These are phyloP conservation scores for Eulithis prunata DNA, from an alignment of 2,888 invertebrate genomes.

Conservation along the genomic window DNA sequence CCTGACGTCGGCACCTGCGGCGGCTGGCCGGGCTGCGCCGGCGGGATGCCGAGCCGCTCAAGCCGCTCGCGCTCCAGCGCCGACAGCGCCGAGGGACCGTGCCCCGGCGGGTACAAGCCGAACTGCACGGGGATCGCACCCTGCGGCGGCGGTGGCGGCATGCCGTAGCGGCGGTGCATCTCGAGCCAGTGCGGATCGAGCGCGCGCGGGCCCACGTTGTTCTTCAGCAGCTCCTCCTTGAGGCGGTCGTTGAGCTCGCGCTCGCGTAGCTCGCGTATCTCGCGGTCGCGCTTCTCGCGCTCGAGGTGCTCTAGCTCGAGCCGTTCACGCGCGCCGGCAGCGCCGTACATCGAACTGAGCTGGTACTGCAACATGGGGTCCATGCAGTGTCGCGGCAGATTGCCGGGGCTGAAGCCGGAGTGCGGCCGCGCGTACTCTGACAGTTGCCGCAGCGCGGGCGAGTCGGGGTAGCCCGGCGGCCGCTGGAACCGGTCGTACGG, in stretches of 20 bases:
- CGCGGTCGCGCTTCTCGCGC: constrained; percentile 89
- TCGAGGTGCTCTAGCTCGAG: constrained; percentile 88
- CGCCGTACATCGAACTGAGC: constrained; percentile 90
- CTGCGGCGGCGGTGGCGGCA: constrained; percentile 86
- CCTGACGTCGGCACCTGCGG: constrained; percentile 80
- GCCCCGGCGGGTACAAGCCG: constrained; percentile 90
- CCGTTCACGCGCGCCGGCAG: constrained; percentile 86
- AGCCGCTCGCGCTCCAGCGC: constrained; percentile 95
- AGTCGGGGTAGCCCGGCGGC: constrained; percentile 91
- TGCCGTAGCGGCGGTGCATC: constrained; percentile 91
- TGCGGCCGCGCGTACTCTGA: constrained; percentile 97
- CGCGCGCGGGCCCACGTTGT: constrained; percentile 86
- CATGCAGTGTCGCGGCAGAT: constrained; percentile 88
- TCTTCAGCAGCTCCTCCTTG: constrained; percentile 94
- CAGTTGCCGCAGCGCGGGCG: constrained; percentile 95
- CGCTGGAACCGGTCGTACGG: constrained; percentile 90
- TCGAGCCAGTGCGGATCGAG: constrained; percentile 95
- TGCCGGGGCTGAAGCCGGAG: constrained; percentile 90
- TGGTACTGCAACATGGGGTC: constrained; percentile 94
- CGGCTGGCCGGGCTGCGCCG: constrained; percentile 76
- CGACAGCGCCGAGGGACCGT: constrained; percentile 87
- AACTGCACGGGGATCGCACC: constrained; percentile 89
- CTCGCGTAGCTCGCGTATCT: constrained; percentile 91
- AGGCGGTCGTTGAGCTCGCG: constrained; percentile 92
- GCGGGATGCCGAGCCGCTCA: constrained; percentile 91